Base-by-base conservation (phyloP, 2,113 vertebrate genomes). In the Lophotis ruficrista region DNA sequence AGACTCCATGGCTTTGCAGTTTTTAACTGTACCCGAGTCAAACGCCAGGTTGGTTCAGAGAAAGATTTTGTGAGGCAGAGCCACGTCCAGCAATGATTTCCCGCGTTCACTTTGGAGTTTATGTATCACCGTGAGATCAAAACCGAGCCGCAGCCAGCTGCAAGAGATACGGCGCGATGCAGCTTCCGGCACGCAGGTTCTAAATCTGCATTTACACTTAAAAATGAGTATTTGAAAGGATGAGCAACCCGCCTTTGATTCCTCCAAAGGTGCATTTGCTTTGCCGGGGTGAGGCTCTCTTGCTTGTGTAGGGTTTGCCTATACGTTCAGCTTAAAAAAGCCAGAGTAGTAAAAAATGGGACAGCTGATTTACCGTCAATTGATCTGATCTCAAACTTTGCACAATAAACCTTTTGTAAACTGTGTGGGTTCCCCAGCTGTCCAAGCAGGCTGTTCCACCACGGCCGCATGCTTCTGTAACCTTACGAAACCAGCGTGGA, bases 81-180 rank as follows among this genome's bases (percentile, higher is more conserved):
- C 37, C 21, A 2, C 43, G 18, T 13, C 70, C 62, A 10, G 28
- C 0, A 0, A 5, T 1, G 1, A 22, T n/a, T 54, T 51, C 45
- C 45, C 0, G 1, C 0, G 0, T 10, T 20, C n/a, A 4, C 64
- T 33, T 4, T 0, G 7, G 53, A 12, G 10, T 33, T 27, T 3
- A 1, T 4, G 5, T 5, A 16, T 18, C n/a, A 7, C 57, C 5
- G 7, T 0, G 54, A 54, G 62, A 4, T 6, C 7, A 10, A 12
- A 20, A 1, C 17, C 4, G n/a, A 33, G 48, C 65, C 6, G 2
- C 1, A 1, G 4, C 3, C 71, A 13, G 22, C 13, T 4, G 30
- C 35, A 2, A 3, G 2, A 7, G 35, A 6, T 2, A 5, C 7
- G 1, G 25, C 10, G 1, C 2, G 1, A 13, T 0, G 5, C 61